Evolutionary conservation across 2,888 invertebrate species (phyloP).

Genomic region (Blastobasis adustella): DNA sequence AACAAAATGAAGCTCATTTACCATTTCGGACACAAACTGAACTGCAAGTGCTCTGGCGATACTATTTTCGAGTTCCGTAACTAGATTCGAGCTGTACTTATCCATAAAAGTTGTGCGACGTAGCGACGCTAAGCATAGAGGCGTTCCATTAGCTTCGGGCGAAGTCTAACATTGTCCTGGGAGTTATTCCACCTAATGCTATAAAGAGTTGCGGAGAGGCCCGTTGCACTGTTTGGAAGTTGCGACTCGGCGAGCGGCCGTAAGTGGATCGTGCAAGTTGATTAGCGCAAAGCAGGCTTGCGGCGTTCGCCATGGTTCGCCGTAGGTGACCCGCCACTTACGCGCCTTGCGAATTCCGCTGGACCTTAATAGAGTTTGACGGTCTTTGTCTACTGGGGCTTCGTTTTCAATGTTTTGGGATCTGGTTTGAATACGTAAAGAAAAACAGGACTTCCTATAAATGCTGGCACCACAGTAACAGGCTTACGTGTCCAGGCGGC

Average conservation of each 20-base stretch:
- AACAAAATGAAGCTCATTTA: conserved; percentile 22
- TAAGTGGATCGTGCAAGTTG: conserved; percentile 43
- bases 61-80: conserved; percentile 58
- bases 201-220: conserved; percentile 57
- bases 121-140: conserved; percentile 48
- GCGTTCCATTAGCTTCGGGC: conserved; percentile 60
- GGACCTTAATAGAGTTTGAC: conserved; percentile 27
- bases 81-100: conserved; percentile 50
- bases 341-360: conserved; percentile 19
- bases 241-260: conserved; percentile 38
- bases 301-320: conserved; percentile 20
- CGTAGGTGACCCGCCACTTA: conserved; percentile 36
- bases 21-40: conserved; percentile 35
- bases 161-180: conserved; percentile 58
- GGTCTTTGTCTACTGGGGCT: too few species aligned
- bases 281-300: conserved; percentile 45
- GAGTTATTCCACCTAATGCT: conserved; percentile 63
- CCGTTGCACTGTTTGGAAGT: conserved; percentile 49
- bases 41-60: conserved; percentile 20
- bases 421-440: too few species aligned
- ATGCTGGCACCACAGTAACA: too few species aligned
- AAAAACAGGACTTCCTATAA: too few species aligned
- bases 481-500: too few species aligned
- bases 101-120: conserved; percentile 55
- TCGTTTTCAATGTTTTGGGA: too few species aligned